Conservation (phyloP, 2,113 vertebrate species). For the Carassius auratus region DNA sequence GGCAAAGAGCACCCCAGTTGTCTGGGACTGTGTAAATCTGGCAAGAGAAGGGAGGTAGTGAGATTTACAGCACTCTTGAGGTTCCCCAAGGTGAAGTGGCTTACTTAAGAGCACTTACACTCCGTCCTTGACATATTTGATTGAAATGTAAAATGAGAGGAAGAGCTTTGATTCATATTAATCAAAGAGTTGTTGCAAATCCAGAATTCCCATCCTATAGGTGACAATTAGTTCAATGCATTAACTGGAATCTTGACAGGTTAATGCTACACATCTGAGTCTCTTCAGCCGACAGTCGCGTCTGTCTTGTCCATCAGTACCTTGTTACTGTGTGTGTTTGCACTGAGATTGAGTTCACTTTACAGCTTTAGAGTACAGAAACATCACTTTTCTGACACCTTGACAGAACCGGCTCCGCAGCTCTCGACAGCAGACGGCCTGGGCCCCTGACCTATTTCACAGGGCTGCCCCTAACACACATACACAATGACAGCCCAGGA, state of each 20-base stretch:
- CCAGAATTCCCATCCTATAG: neutral
- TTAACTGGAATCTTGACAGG: conserved; percentile 23
- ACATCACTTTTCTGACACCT: conserved; percentile 33
- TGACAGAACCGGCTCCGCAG: conserved; percentile 32
- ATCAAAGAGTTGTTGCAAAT: neutral
- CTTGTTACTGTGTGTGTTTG: neutral
- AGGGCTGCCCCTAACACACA: conserved; percentile 23
- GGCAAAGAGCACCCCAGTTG: neutral
- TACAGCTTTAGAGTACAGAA: conserved; percentile 15
- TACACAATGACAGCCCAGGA: conserved; percentile 14
- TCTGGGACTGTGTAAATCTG: neutral
- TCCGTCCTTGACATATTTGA: neutral
- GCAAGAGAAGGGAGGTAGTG: neutral
- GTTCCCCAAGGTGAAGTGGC: conserved; percentile 4
- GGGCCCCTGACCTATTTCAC: conserved; percentile 38
- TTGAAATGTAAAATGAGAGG: neutral
- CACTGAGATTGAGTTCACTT: neutral
- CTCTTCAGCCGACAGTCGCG: conserved; percentile 1
- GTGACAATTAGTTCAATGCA: conserved; percentile 12
- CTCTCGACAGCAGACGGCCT: conserved; percentile 26
- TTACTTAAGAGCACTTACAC: neutral
- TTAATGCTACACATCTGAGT: conserved; percentile 7
- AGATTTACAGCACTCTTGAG: conserved; percentile 21
- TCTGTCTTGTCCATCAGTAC: conserved; percentile 29
- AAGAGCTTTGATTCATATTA: conserved; percentile 5